Evolutionary conservation across 2,797 vertebrate genomes (phyloP), one percentile per base, ranked within the genome.

Genomic region (Fistularia commersonii): DNA sequence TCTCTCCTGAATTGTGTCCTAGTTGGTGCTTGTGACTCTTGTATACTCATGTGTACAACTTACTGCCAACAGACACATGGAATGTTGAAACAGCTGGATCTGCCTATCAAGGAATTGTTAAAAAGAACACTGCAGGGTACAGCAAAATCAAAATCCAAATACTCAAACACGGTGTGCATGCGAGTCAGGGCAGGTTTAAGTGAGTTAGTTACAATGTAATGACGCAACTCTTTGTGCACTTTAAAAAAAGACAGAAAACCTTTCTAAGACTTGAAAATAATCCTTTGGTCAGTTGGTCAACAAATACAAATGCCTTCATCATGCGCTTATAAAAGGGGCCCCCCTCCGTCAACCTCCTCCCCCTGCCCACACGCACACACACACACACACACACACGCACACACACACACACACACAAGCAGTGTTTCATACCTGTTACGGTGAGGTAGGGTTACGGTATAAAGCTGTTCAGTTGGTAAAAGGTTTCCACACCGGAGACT

Each of bases 401-500:
- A 59, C 38, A 32, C 12, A 41, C 51, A 51, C 33, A 13, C 37
- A 46, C 14, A 11, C n/a, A 33, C 31, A 44, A 32, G n/a, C 11
- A 32, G 8, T 1, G 32, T 13, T 15, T 11, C 37, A 59, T 86
- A 94, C 93, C 93, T 94, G 65, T 84, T 86, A 46, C 75, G 83
- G 62, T 93, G 93, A 0, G 88, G 88, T 57, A 96, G 80, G 8
- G 71, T 87, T 43, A 90, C 89, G 0, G 79, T 92, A 85, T 93
- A 95, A 54, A 94, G 81, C 76, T 95, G 92, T 54, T 94, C 94
- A 0, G 92, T 92, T 9, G 92, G 93, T 7, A 95, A 87, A 12
- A 93, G 88, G 71, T 93, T 94, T 50, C 92, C 93, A 45, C 93
- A 96, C 36, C 89, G 88, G 5, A 88, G 81, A 67, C 92, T 95